Evolutionary conservation across 2,888 invertebrate species (phyloP), one percentile per base, ranked within the genome.

Genomic region (Sericinus montela): DNA sequence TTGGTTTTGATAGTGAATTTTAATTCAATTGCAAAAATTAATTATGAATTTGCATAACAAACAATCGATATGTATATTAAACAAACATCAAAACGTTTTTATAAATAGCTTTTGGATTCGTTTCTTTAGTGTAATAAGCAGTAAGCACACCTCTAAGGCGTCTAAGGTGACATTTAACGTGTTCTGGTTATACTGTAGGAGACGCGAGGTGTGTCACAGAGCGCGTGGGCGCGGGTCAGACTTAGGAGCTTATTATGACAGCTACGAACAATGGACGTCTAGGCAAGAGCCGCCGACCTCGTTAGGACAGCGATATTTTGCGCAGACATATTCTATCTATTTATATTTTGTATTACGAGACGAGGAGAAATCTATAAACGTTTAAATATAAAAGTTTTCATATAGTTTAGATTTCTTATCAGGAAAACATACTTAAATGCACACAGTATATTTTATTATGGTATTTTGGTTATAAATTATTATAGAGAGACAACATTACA

Each of bases 181-280:
- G 40, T 39, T 11, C 13, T 29, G 30, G 16, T 19, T 13, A 8
- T 19, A 8, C 25, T 25, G 41, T 32, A 6, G 35, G 39, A 34
- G 40, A 47, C 47, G 59, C 62, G 64, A 58, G 65, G 58, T 63
- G 56, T 54, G 53, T 51, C 50, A 10, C 53, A 51, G 72, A 72
- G 76, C 78, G 66, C 75, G 77, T 78, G 65, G 78, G 78, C 72
- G 76, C 65, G 60, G 75, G 75, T 74, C 75, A 70, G 25, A 45
- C 39, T 19, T 32, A 35, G 49, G 37, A 46, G 52, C 52, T 54
- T 50, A 45, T 56, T 56, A 54, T 53, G 57, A 57, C 49, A 45
- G 55, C 56, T 53, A 36, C 44, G 55, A 51, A 58, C 57, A 55
- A 48, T 52, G 43, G 45, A 45, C 34, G 16, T 16, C 29, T 41